Percentiles rank a stretch among this genome's conserved stretches.
Conservation (phyloP, 2,888 invertebrate genomes). For the Margaritifera margaritifera region DNA sequence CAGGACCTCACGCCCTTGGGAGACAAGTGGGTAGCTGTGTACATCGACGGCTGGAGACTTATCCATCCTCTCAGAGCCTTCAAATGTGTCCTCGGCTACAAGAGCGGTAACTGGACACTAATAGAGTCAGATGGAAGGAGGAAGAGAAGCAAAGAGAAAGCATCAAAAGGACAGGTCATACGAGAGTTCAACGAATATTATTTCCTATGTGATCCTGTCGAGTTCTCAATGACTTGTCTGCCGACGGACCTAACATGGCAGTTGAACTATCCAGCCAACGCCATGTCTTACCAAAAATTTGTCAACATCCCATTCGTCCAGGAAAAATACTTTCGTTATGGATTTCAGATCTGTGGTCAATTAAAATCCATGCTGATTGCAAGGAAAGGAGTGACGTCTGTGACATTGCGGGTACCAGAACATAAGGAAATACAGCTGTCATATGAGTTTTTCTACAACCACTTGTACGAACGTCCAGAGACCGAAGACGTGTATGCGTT, state of each 20-base stretch:
- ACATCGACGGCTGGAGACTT: slow-evolving; percentile 42
- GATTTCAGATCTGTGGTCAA: slow-evolving; percentile 26
- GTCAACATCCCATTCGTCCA: slow-evolving; percentile 27
- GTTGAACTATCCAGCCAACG: slow-evolving; percentile 19
- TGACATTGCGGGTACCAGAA: slow-evolving; percentile 21
- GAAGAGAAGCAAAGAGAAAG: slow-evolving; percentile 9
- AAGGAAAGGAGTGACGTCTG: slow-evolving; percentile 25
- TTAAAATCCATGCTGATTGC: slow-evolving; percentile 32
- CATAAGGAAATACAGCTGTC: slow-evolving; percentile 27
- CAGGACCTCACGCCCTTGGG: slow-evolving; percentile 22
- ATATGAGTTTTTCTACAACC: slow-evolving; percentile 32
- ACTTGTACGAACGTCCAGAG: slow-evolving; percentile 9
- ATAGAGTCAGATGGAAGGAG: not conserved
- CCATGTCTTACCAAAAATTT: slow-evolving; percentile 27
- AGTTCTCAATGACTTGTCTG: slow-evolving; percentile 36
- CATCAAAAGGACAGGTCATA: slow-evolving; percentile 5
- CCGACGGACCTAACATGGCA: slow-evolving; percentile 44
- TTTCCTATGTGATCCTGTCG: slow-evolving; percentile 37
- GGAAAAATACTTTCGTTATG: slow-evolving; percentile 36
- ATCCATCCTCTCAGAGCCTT: slow-evolving; percentile 43
- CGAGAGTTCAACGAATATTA: slow-evolving; percentile 45
- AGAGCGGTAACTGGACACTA: slow-evolving; percentile 32
- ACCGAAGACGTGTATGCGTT: slow-evolving; percentile 27
- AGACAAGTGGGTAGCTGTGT: slow-evolving; percentile 44
- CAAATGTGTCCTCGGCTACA: slow-evolving; percentile 34